These are phyloP conservation scores for Empidonax traillii DNA, from an alignment of 2,113 vertebrate species.

Conservation along the genomic window DNA sequence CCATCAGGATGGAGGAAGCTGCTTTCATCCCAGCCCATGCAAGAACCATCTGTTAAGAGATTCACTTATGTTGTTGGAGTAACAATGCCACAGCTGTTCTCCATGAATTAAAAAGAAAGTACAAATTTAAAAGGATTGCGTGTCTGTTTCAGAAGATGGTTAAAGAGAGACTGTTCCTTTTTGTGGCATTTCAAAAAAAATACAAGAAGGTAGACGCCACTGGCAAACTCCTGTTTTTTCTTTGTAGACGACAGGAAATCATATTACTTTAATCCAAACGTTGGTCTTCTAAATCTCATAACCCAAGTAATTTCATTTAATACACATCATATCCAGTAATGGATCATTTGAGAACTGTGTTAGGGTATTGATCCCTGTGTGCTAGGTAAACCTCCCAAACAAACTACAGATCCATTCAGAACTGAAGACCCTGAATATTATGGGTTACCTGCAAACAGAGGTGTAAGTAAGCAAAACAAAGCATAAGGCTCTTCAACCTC, in stretches of 20 bases:
- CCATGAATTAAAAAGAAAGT: not conserved
- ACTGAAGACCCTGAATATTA: not conserved
- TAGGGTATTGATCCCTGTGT: not conserved
- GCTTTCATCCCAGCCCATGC: not conserved
- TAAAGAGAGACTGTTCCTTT: not conserved
- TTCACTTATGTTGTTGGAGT: not conserved
- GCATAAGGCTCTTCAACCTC: not conserved
- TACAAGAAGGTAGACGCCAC: not conserved
- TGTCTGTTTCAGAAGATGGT: not conserved
- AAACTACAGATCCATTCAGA: not conserved
- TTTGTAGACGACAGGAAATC: not conserved
- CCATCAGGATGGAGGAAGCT: not conserved
- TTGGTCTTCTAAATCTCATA: not conserved
- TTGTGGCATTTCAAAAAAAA: not conserved
- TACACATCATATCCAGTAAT: not conserved
- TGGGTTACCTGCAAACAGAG: not conserved
- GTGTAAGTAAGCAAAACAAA: not conserved
- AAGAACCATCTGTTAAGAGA: slow-evolving; percentile 10
- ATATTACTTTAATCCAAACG: not conserved
- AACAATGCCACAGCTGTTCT: slow-evolving; percentile 41
- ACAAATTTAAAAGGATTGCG: not conserved
- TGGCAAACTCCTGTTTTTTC: not conserved
- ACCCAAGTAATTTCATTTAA: not conserved
- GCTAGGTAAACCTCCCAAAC: not conserved
- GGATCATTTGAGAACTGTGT: not conserved